A percentile compares a stretch with the other conserved stretches of the same genome.
phyloP scores from a whole-genome alignment of 2,113 vertebrate species.

The Catagonus wagneri region DNA sequence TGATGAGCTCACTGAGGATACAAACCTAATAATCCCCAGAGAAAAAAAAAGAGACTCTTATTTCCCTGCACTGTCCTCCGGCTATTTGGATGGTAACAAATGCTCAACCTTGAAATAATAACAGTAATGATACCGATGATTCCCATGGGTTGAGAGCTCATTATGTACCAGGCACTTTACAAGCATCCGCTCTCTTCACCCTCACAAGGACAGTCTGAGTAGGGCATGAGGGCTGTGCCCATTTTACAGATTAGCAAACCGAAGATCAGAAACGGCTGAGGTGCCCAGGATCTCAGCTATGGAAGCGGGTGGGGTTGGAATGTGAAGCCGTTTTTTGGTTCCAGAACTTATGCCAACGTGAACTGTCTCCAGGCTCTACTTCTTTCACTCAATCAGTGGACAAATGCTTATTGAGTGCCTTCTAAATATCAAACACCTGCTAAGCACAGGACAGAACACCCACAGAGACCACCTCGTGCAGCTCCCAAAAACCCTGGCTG shows the following conservation, averaged over 20 bases:
- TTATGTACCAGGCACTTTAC: accelerated
- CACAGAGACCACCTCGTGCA: accelerated
- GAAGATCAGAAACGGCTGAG: not conserved
- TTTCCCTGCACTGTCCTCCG: not conserved
- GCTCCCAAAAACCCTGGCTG: not conserved
- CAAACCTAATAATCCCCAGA: slow-evolving; percentile 57
- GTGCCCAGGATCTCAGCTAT: not conserved
- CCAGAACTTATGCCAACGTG: not conserved
- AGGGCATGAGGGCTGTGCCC: accelerated
- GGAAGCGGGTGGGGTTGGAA: too few species aligned
- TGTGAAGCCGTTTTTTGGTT: not conserved
- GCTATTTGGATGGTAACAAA: slow-evolving; percentile 10
- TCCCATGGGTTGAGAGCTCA: accelerated
- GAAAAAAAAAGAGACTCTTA: not conserved
- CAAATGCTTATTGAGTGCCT: not conserved
- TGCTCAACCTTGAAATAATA: not conserved
- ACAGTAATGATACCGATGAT: accelerated
- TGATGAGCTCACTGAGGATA: not conserved
- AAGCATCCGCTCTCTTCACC: accelerated
- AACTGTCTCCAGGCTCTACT: not conserved
- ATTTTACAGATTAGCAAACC: not conserved
- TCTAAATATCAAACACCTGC: not conserved
- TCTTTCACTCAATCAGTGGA: not conserved
- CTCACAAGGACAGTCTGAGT: accelerated
- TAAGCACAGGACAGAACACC: not conserved